phyloP scores from a whole-genome alignment of 2,888 invertebrate genomes.

The Phorcus lineatus region DNA sequence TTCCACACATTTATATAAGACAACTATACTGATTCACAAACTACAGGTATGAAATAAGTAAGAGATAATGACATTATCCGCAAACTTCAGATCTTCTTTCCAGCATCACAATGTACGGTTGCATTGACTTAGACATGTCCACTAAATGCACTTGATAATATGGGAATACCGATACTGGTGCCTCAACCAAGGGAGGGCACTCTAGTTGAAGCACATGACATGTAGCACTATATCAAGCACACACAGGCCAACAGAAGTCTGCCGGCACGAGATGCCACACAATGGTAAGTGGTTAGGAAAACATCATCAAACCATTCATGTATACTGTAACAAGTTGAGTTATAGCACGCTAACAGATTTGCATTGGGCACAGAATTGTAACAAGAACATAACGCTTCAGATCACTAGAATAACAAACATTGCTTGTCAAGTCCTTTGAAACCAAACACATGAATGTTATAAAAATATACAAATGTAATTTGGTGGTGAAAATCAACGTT shows the following conservation, averaged over 20 bases:
- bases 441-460: slow-evolving; percentile 11
- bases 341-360: background rate
- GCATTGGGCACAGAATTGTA: slow-evolving; percentile 7
- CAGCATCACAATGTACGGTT: background rate
- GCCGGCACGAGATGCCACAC: background rate
- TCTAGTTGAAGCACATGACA: slow-evolving; percentile 4
- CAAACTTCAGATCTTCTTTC: background rate
- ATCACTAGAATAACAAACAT: background rate
- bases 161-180: background rate
- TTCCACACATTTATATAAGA: too few species aligned
- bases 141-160: slow-evolving; percentile 15
- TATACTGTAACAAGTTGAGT: background rate
- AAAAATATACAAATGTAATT: slow-evolving; percentile 15
- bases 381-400: slow-evolving; percentile 5
- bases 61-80: too few species aligned
- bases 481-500: slow-evolving; percentile 1
- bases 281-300: slow-evolving; percentile 6
- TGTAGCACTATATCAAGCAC: background rate
- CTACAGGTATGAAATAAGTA: too few species aligned
- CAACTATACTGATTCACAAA: too few species aligned
- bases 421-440: background rate
- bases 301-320: background rate
- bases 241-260: background rate
- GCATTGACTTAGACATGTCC: background rate
- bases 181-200: background rate